Evolutionary conservation across 2,797 vertebrate genomes (phyloP).

Genomic region (Aplochiton taeniatus): DNA sequence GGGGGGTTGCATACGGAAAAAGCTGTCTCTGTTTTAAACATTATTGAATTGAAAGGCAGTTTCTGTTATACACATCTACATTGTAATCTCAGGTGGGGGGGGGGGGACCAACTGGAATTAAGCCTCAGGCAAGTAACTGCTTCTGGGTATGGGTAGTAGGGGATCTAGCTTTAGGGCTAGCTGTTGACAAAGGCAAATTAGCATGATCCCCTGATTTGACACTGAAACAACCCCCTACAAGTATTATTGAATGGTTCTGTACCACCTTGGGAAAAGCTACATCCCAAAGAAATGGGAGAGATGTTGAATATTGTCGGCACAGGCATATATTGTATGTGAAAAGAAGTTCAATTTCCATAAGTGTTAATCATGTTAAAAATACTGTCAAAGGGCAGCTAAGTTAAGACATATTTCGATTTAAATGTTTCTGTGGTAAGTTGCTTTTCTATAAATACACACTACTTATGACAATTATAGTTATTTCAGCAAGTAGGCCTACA

Average conservation of each 20-base stretch:
- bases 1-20: conserved; percentile 12
- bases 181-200: conserved; percentile 39
- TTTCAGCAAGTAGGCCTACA: conserved; percentile 31
- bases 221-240: too few relatives aligned
- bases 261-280: too few relatives aligned
- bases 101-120: conserved; percentile 60
- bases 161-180: conserved; percentile 41
- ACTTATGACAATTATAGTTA: conserved; percentile 57
- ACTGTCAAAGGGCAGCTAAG: neutral
- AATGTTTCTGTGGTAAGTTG: conserved; percentile 27
- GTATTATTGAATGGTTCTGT: too few relatives aligned
- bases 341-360: too few relatives aligned
- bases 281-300: too few relatives aligned
- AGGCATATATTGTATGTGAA: too few relatives aligned
- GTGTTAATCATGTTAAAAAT: too few relatives aligned
- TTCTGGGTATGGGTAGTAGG: conserved; percentile 33
- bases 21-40: conserved; percentile 59
- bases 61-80: conserved; percentile 73
- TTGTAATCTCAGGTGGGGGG: conserved; percentile 63
- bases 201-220: conserved; percentile 25
- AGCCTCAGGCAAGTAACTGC: conserved; percentile 46
- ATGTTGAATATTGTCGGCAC: too few relatives aligned
- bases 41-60: conserved; percentile 54
- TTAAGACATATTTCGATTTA: neutral
- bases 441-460: conserved; percentile 37